Evolutionary conservation across 2,797 vertebrate genomes (phyloP).

Genomic region (Neosilurus mollespiculum): DNA sequence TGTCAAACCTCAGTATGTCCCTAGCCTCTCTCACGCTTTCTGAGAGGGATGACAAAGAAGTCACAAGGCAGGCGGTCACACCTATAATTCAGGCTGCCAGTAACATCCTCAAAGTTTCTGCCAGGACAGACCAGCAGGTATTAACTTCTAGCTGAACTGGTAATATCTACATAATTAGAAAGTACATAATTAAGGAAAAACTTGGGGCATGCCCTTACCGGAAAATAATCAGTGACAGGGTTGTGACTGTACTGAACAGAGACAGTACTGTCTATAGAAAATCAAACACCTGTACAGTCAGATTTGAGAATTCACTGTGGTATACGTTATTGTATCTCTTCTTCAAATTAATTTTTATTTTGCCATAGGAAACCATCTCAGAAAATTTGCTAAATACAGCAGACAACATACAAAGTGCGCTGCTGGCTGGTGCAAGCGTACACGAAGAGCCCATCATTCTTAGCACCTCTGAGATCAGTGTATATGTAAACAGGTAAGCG

Average conservation of each 20-base stretch:
- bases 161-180: too few species aligned
- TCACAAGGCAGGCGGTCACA: slow-evolving; percentile 70
- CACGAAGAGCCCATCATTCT: slow-evolving; percentile 76
- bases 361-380: slow-evolving; percentile 70
- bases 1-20: slow-evolving; percentile 80
- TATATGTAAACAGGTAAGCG: slow-evolving; percentile 88
- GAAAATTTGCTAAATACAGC: slow-evolving; percentile 74
- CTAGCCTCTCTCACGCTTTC: slow-evolving; percentile 66
- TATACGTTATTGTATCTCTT: not conserved
- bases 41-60: slow-evolving; percentile 57
- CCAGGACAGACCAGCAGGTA: slow-evolving; percentile 61
- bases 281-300: not conserved
- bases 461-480: slow-evolving; percentile 74
- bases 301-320: not conserved
- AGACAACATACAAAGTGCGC: slow-evolving; percentile 81
- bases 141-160: not conserved
- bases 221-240: not conserved
- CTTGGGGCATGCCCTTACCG: not conserved
- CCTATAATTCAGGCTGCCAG: slow-evolving; percentile 82
- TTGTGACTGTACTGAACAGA: not conserved
- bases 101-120: slow-evolving; percentile 81
- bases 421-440: slow-evolving; percentile 77
- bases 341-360: slow-evolving; percentile 19
- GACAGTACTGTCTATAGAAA: not conserved
- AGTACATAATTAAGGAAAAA: not conserved